phyloP scores from a whole-genome alignment of 1,140 invertebrate genomes.

The Sarcophaga peregrina region DNA sequence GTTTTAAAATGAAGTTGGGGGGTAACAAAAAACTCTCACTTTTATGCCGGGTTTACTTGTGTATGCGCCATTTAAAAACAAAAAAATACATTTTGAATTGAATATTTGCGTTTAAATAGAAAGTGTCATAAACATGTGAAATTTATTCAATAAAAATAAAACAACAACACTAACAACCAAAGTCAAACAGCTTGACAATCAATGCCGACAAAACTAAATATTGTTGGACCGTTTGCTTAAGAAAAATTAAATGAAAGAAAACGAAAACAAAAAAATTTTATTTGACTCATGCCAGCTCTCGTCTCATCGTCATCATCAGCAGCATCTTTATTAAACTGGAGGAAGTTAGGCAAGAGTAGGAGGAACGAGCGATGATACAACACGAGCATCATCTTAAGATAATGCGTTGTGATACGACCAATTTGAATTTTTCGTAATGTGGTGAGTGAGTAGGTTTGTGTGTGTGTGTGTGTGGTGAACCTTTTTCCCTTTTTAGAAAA shows the following conservation, averaged over 20 bases:
- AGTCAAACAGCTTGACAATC: neutral
- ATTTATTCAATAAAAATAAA: slow-evolving; percentile 13
- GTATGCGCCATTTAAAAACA: neutral
- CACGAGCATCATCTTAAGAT: neutral
- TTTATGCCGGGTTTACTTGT: neutral
- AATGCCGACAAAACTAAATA: neutral
- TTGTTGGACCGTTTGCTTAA: neutral
- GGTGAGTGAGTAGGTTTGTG: neutral
- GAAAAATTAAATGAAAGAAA: neutral
- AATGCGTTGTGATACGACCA: neutral
- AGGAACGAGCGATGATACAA: too few relatives aligned
- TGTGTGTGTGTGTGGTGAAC: neutral
- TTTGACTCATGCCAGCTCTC: too few relatives aligned
- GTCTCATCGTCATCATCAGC: neutral
- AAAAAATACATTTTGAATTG: neutral
- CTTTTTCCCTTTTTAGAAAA: neutral
- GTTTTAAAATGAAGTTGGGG: neutral
- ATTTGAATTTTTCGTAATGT: neutral
- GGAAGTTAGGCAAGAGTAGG: too few relatives aligned
- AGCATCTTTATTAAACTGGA: neutral
- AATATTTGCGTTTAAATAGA: slow-evolving; percentile 26
- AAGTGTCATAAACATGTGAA: slow-evolving; percentile 40
- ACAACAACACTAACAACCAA: neutral
- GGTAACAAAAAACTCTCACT: slow-evolving; percentile 31
- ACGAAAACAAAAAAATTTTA: neutral